These are phyloP conservation scores for Eucriotettix oculatus DNA, from an alignment of 2,888 invertebrate species.

Conservation along the genomic window DNA sequence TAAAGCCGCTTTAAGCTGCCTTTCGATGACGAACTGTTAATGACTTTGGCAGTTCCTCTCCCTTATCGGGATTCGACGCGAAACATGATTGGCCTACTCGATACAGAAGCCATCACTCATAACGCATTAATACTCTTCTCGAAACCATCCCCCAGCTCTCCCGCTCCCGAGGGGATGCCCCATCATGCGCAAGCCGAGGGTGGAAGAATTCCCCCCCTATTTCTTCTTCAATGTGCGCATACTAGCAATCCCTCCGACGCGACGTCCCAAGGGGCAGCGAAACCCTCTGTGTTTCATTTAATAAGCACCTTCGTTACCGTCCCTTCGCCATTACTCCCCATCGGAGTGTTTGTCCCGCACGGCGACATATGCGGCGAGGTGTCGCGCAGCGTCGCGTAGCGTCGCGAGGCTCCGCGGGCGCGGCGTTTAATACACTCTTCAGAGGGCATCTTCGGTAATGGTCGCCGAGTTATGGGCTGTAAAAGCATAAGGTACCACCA, in stretches of 20 bases:
- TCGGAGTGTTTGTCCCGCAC: neutral
- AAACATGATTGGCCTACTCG: neutral
- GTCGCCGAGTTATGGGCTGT: neutral
- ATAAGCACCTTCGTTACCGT: constrained; percentile 10
- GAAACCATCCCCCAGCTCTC: neutral
- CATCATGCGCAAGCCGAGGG: neutral
- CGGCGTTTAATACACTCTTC: neutral
- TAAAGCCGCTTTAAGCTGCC: too few relatives aligned
- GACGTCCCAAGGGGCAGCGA: neutral
- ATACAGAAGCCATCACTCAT: neutral
- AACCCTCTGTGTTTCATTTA: constrained; percentile 8
- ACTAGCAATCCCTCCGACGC: neutral
- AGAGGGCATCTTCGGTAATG: neutral
- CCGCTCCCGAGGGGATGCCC: neutral
- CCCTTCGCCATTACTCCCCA: neutral
- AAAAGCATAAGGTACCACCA: neutral
- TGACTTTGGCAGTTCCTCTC: too few relatives aligned
- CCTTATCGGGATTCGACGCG: too few relatives aligned
- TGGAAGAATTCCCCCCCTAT: neutral
- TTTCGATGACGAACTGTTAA: too few relatives aligned
- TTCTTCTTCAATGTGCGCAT: too few relatives aligned
- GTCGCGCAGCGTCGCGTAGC: neutral
- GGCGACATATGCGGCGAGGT: neutral
- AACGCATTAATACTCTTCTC: neutral
- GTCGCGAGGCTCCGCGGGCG: neutral